Conservation (phyloP, 2,113 vertebrate genomes). For the Dasyornis broadbenti region DNA sequence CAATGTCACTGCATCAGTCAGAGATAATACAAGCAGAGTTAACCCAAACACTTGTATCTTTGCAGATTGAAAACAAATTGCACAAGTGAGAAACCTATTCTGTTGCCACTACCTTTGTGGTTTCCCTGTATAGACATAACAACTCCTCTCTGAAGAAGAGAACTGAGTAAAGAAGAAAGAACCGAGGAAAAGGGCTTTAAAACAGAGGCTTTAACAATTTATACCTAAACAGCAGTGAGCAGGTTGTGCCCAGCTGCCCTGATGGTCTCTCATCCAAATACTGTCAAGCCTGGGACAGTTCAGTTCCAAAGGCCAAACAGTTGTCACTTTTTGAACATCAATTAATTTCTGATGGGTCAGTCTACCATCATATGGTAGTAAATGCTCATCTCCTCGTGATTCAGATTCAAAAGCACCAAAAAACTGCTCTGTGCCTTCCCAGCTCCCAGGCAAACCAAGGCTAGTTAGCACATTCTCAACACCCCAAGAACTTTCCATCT, state of each 20-base stretch:
- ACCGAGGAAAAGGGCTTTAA: background rate
- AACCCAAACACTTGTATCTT: background rate
- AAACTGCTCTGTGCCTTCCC: background rate
- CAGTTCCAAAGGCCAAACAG: background rate
- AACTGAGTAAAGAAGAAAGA: too few species aligned
- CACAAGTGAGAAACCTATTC: background rate
- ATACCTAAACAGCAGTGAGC: background rate
- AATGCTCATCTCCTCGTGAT: background rate
- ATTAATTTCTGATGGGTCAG: background rate
- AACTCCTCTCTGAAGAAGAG: background rate
- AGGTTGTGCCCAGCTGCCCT: background rate
- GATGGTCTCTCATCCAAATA: background rate
- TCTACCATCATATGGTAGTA: background rate
- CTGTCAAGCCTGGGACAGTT: background rate
- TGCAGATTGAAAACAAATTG: background rate
- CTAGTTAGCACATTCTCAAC: background rate
- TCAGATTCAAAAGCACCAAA: background rate
- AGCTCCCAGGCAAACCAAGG: background rate
- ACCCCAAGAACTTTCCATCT: background rate
- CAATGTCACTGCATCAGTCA: background rate
- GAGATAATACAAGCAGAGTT: background rate
- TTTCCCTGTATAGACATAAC: background rate
- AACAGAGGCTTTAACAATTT: background rate
- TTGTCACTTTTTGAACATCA: background rate
- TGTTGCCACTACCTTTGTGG: background rate